phyloP scores from a whole-genome alignment of 2,113 vertebrate genomes.

The Pimephales promelas region DNA sequence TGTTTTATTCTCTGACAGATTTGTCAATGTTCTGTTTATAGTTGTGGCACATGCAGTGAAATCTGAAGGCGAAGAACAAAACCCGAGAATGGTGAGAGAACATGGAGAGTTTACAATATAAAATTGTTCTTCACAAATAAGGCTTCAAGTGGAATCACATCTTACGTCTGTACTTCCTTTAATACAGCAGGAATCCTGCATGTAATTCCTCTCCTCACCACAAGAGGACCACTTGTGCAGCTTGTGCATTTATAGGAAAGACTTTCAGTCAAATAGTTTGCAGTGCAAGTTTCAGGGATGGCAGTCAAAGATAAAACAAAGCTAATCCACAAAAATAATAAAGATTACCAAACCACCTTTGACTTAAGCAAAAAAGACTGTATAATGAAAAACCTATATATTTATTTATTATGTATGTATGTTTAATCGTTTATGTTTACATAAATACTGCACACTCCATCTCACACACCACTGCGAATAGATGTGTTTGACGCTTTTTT shows the following conservation, averaged over 20 bases:
- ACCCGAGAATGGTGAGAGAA: slow-evolving; percentile 9
- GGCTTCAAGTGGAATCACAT: background rate
- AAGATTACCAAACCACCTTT: background rate
- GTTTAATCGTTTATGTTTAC: background rate
- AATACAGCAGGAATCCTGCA: background rate
- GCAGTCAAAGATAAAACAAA: background rate
- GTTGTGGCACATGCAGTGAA: background rate
- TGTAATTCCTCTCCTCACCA: slow-evolving; percentile 54
- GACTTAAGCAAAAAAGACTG: background rate
- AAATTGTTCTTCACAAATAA: background rate
- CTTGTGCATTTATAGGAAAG: slow-evolving; percentile 38
- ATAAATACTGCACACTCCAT: background rate
- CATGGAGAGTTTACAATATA: background rate
- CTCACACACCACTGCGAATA: no score
- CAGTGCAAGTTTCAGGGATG: slow-evolving; percentile 5
- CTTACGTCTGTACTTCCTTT: background rate
- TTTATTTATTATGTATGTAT: background rate
- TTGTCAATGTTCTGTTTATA: background rate
- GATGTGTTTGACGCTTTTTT: no score
- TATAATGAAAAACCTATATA: background rate
- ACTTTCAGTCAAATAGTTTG: slow-evolving; percentile 5
- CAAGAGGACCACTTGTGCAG: slow-evolving; percentile 66
- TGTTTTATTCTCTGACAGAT: slow-evolving; percentile 27
- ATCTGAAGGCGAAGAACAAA: slow-evolving; percentile 1
- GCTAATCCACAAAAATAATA: background rate